Conservation (phyloP, 2,113 vertebrate genomes). For the Eidolon helvum region DNA sequence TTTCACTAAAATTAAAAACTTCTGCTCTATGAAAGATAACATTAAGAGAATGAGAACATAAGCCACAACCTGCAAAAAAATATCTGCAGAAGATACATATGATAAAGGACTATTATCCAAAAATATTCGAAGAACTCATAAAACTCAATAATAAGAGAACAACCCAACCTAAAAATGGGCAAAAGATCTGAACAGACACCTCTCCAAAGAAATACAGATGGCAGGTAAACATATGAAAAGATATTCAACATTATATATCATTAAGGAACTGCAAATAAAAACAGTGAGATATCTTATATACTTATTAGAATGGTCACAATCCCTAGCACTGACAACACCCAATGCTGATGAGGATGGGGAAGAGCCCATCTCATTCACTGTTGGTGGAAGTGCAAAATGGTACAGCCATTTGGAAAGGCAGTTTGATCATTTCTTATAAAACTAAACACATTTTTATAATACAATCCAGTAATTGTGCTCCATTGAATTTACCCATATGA, state of each 20-base stretch:
- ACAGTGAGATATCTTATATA: background rate
- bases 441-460: background rate
- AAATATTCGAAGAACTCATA: background rate
- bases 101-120: background rate
- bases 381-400: background rate
- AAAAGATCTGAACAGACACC: background rate
- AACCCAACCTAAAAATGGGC: background rate
- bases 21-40: background rate
- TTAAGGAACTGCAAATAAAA: background rate
- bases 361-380: background rate
- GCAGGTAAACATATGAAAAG: background rate
- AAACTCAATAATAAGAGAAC: background rate
- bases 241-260: background rate
- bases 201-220: background rate
- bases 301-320: background rate
- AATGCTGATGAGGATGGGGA: background rate
- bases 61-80: background rate
- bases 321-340: background rate
- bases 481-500: background rate
- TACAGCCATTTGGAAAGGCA: background rate
- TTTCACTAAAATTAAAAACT: background rate
- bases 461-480: background rate
- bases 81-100: background rate
- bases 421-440: background rate
- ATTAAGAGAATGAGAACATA: background rate